These are phyloP conservation scores for Aspidoscelis tigris DNA, from an alignment of 2,113 vertebrate species.

Conservation along the genomic window DNA sequence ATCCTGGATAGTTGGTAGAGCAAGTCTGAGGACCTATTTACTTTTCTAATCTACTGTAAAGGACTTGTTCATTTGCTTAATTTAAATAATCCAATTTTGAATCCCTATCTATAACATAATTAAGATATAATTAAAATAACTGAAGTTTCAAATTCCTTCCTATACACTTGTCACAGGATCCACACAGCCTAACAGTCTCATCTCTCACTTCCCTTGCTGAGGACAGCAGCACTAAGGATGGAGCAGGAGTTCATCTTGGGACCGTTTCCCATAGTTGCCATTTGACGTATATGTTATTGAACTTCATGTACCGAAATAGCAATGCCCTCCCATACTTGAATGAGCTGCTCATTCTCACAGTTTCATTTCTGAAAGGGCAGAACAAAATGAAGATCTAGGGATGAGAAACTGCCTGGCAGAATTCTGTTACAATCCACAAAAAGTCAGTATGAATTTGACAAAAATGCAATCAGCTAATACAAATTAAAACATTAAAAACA, in stretches of 20 bases:
- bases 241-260: neutral
- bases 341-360: accelerated
- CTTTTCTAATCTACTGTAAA: neutral
- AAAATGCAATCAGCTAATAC: neutral
- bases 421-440: neutral
- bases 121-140: accelerated
- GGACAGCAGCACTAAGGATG: neutral
- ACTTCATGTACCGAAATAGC: neutral
- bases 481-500: neutral
- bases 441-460: accelerated
- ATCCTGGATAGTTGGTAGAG: neutral
- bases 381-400: neutral
- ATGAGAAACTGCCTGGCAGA: neutral
- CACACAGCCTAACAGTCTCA: neutral
- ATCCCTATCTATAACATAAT: neutral
- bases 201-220: neutral
- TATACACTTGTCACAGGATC: neutral
- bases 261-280: neutral
- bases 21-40: neutral
- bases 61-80: neutral
- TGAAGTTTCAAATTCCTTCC: neutral
- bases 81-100: neutral
- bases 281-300: neutral
- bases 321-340: neutral
- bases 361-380: accelerated